These are phyloP conservation scores for Mycogona germanica DNA, from an alignment of 2,888 invertebrate species.

Conservation along the genomic window DNA sequence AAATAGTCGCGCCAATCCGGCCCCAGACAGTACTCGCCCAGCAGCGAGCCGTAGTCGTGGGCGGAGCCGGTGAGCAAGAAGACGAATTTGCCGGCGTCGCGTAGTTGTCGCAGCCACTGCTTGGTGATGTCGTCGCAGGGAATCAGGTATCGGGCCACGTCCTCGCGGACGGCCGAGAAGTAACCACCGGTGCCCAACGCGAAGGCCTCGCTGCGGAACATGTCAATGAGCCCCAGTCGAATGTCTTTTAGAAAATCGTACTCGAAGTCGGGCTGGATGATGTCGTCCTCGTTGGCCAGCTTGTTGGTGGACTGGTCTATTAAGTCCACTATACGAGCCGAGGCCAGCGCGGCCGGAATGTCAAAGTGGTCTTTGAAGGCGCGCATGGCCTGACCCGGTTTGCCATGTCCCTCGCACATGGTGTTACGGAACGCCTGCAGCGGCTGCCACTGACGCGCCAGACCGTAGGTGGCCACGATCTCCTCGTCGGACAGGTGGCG, in stretches of 20 bases:
- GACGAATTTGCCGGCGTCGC: conserved; percentile 41
- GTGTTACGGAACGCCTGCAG: conserved; percentile 22
- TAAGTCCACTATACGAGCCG: conserved; percentile 42
- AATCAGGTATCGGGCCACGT: conserved; percentile 47
- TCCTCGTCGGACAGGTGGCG: conserved; percentile 41
- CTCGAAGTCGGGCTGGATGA: conserved; percentile 29
- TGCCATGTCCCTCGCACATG: conserved; percentile 20
- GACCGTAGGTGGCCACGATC: conserved; percentile 45
- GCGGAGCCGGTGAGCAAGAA: conserved; percentile 61
- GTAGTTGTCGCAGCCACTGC: conserved; percentile 47
- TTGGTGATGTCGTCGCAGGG: conserved; percentile 35
- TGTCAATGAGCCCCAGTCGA: conserved; percentile 44
- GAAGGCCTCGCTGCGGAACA: conserved; percentile 39
- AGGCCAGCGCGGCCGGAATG: conserved; percentile 48
- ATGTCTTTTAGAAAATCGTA: conserved; percentile 54
- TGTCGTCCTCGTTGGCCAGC: conserved; percentile 36
- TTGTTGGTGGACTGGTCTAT: not conserved
- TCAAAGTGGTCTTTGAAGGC: conserved; percentile 61
- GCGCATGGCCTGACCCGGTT: conserved; percentile 35
- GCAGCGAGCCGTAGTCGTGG: conserved; percentile 52
- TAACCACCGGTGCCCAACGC: conserved; percentile 43
- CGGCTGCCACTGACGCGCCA: conserved; percentile 35
- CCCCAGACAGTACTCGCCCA: conserved; percentile 50
- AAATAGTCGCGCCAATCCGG: conserved; percentile 50
- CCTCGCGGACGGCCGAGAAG: conserved; percentile 45